Percentiles rank a stretch among this genome's conserved stretches.
These are phyloP conservation scores for Triplophysa tibetana DNA, from an alignment of 2,113 vertebrate species.

Conservation along the genomic window DNA sequence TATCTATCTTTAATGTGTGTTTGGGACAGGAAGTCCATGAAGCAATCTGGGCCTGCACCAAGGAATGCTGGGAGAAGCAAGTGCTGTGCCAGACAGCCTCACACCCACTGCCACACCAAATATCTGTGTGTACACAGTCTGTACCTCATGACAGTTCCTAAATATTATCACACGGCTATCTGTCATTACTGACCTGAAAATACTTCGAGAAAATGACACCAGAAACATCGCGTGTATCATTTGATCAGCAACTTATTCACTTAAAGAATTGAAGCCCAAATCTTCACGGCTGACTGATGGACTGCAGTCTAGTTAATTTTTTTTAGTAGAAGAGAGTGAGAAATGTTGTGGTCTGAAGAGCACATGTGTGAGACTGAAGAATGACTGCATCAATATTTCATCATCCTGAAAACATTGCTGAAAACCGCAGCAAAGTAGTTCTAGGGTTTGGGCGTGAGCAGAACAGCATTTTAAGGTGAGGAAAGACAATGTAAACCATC, in stretches of 20 bases:
- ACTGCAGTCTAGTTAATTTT: neutral
- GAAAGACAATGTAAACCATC: neutral
- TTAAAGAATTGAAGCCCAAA: neutral
- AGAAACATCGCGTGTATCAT: neutral
- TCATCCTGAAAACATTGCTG: conserved; percentile 68
- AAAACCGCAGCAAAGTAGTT: conserved; percentile 60
- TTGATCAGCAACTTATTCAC: neutral
- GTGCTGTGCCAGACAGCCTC: conserved; percentile 72
- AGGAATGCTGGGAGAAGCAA: conserved; percentile 66
- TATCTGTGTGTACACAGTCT: neutral
- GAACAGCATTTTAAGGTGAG: neutral
- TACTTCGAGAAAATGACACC: neutral
- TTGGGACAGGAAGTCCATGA: conserved; percentile 63
- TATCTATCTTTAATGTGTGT: conserved; percentile 9
- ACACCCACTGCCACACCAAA: conserved; percentile 55
- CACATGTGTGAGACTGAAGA: conserved; percentile 75
- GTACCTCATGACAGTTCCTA: conserved; percentile 46
- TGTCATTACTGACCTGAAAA: neutral
- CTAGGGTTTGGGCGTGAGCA: conserved; percentile 57
- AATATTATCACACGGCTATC: conserved; percentile 45
- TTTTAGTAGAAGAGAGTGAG: conserved; percentile 34
- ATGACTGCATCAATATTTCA: conserved; percentile 74
- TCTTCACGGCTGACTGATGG: neutral
- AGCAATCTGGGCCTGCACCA: conserved; percentile 75
- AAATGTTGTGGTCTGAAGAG: conserved; percentile 67